Percentiles rank a stretch among this genome's conserved stretches.
phyloP scores from a whole-genome alignment of 1,140 invertebrate species.

The Piezodorus guildinii region DNA sequence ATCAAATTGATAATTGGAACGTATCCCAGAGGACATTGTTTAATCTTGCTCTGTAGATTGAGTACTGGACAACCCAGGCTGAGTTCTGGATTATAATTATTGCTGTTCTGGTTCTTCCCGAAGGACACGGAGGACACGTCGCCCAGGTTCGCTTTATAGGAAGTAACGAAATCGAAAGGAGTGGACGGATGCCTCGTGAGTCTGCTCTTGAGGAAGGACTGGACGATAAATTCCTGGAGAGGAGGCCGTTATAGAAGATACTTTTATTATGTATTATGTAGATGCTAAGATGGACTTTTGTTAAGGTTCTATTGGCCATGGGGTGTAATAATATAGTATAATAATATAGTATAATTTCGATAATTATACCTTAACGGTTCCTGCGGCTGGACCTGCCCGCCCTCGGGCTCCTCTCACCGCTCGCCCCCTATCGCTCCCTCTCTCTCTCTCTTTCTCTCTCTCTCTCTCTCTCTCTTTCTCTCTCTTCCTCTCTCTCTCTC shows the following conservation, averaged over 20 bases:
- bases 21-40: no score
- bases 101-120: no score
- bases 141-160: no score
- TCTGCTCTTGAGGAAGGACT: no score
- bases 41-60: no score
- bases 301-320: constrained; percentile 4
- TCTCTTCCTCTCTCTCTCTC: neutral
- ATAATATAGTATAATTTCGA: constrained; percentile 5
- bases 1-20: no score
- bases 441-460: neutral
- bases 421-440: neutral
- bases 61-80: no score
- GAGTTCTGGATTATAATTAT: no score
- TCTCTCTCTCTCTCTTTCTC: neutral
- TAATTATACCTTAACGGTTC: constrained; percentile 2
- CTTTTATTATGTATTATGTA: constrained; percentile 9
- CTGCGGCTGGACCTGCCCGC: neutral
- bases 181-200: no score
- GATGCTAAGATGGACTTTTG: constrained; percentile 5
- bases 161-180: no score
- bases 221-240: no score
- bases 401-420: neutral
- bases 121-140: no score
- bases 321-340: constrained; percentile 9
- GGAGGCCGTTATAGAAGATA: neutral